Conservation (phyloP, 2,888 invertebrate species). For the Drosophila mayaguana region DNA sequence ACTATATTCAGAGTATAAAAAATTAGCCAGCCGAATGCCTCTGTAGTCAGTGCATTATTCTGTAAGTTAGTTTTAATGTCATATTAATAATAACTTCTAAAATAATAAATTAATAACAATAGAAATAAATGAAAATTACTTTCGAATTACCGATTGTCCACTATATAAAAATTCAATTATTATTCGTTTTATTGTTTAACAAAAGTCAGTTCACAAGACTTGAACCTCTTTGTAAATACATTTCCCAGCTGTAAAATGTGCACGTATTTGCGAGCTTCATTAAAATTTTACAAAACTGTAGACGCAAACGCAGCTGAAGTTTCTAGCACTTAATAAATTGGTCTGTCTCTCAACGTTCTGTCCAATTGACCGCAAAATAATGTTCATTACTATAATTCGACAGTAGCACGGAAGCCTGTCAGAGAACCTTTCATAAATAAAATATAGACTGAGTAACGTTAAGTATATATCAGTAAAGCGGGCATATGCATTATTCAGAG, state of each 20-base stretch:
- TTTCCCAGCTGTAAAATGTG: not conserved
- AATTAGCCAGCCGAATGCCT: no score
- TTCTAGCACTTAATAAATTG: conserved; percentile 4
- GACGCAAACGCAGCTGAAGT: not conserved
- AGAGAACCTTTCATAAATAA: conserved; percentile 4
- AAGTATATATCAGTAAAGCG: not conserved
- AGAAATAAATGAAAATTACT: no score
- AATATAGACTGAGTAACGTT: not conserved
- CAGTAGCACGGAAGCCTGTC: conserved; percentile 3
- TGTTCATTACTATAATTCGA: conserved; percentile 8
- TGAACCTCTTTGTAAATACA: no score
- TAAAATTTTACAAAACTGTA: not conserved
- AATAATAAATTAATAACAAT: no score
- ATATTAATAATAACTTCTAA: no score
- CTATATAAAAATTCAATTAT: not conserved
- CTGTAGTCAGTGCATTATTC: no score
- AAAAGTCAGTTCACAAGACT: not conserved
- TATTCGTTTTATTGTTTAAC: not conserved
- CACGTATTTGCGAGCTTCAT: not conserved
- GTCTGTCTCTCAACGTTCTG: not conserved
- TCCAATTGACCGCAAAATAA: not conserved
- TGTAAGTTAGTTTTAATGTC: no score
- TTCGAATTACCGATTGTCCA: no score
- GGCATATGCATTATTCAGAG: not conserved
- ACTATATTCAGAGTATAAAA: no score